Conservation (phyloP, 2,888 invertebrate genomes). For the Dryobotodes eremita region DNA sequence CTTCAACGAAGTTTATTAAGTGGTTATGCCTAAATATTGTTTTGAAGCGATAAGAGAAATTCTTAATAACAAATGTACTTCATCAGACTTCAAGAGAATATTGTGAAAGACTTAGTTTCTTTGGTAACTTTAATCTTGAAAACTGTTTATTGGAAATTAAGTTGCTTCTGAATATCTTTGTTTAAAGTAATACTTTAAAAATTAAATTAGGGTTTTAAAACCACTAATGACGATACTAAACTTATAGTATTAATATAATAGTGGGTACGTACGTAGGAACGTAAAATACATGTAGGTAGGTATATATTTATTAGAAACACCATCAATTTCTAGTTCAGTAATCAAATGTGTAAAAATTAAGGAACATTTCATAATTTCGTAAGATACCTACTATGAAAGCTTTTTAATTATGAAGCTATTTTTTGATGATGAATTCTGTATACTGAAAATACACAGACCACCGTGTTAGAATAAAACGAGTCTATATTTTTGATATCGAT, state of each 20-base stretch:
- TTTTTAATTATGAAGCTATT: background rate
- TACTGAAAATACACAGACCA: too few species aligned
- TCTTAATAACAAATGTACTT: slow-evolving; percentile 37
- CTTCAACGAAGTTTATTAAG: slow-evolving; percentile 66
- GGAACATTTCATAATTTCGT: background rate
- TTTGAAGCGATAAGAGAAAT: slow-evolving; percentile 46
- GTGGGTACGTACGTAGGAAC: background rate
- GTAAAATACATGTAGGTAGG: background rate
- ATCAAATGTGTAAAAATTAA: background rate
- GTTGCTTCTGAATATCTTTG: background rate
- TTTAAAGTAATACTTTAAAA: background rate
- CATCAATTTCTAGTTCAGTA: background rate
- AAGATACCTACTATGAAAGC: background rate
- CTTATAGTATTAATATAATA: background rate
- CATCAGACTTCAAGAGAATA: slow-evolving; percentile 32
- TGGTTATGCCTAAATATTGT: slow-evolving; percentile 62
- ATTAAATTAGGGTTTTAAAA: background rate
- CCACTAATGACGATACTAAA: background rate
- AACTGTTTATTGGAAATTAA: slow-evolving; percentile 42
- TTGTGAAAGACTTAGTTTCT: slow-evolving; percentile 37
- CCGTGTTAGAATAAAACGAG: too few species aligned
- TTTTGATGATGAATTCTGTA: too few species aligned
- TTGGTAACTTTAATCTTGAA: slow-evolving; percentile 51
- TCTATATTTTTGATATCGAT: too few species aligned
- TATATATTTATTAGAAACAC: background rate